A percentile compares a stretch with the other conserved stretches of the same genome.
Conservation (phyloP, 2,797 vertebrate genomes). For the Clarias laeviceps region DNA sequence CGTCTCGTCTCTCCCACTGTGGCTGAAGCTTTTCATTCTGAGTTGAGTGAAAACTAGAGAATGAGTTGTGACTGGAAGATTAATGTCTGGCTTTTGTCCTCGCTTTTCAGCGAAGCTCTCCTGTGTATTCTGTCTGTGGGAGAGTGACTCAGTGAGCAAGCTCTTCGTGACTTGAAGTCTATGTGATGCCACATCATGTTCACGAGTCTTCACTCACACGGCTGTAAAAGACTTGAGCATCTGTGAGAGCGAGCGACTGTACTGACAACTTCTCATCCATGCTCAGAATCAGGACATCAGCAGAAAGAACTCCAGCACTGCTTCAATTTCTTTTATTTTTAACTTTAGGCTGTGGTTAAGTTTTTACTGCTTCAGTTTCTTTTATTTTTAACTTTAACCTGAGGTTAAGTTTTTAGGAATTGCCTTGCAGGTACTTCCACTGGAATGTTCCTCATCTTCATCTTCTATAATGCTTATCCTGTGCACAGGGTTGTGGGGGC, state of each 20-base stretch:
- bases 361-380: not conserved
- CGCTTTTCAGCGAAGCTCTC: not conserved
- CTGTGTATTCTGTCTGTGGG: conserved; percentile 12
- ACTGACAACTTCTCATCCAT: conserved; percentile 35
- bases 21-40: not conserved
- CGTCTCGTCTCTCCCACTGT: not conserved
- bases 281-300: not conserved
- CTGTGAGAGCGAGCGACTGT: not conserved
- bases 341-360: not conserved
- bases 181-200: not conserved
- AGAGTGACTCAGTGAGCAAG: not conserved
- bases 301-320: not conserved
- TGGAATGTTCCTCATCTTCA: not conserved
- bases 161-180: not conserved
- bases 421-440: not conserved
- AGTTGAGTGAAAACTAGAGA: not conserved
- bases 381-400: conserved; percentile 5
- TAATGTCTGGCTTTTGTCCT: conserved; percentile 20
- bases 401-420: not conserved
- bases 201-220: conserved; percentile 18
- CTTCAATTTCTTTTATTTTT: not conserved
- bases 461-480: too few species aligned
- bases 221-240: conserved; percentile 26
- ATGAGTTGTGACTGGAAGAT: conserved; percentile 11
- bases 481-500: too few species aligned